Conservation (phyloP, 2,113 vertebrate genomes). For the Cinclus cinclus region DNA sequence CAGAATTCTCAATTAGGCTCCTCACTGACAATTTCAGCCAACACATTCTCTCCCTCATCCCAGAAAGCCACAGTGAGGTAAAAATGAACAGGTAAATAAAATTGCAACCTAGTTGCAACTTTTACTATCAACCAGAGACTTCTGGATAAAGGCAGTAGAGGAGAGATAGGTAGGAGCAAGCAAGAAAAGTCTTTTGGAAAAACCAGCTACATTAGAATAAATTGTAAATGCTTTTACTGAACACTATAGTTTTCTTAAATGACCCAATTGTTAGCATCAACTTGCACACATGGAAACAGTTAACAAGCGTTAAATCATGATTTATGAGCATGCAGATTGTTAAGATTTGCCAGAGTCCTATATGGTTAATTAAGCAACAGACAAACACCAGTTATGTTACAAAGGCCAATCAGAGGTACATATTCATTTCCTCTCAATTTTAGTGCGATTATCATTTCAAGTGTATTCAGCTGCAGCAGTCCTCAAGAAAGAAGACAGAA, state of each 20-base stretch:
- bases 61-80: slow-evolving; percentile 35
- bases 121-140: slow-evolving; percentile 22
- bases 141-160: slow-evolving; percentile 46
- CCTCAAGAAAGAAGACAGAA: slow-evolving; percentile 66
- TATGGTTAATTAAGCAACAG: slow-evolving; percentile 59
- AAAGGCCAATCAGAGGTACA: slow-evolving; percentile 67
- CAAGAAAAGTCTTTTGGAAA: slow-evolving; percentile 43
- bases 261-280: slow-evolving; percentile 53
- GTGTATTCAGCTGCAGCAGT: slow-evolving; percentile 69
- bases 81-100: slow-evolving; percentile 10
- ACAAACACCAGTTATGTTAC: slow-evolving; percentile 48
- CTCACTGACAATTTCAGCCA: slow-evolving; percentile 23
- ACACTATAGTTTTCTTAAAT: slow-evolving; percentile 54
- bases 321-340: slow-evolving; percentile 46
- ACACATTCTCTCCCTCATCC: not conserved
- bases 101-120: slow-evolving; percentile 39
- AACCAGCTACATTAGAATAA: slow-evolving; percentile 48
- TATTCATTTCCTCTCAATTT: slow-evolving; percentile 58
- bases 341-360: slow-evolving; percentile 55
- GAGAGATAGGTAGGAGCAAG: slow-evolving; percentile 39
- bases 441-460: slow-evolving; percentile 63
- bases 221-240: slow-evolving; percentile 53
- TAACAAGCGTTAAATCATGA: slow-evolving; percentile 60
- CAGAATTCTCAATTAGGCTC: not conserved
- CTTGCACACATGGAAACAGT: slow-evolving; percentile 65